Percentiles rank a stretch among this genome's conserved stretches.
These are phyloP conservation scores for Amblyornis subalaris DNA, from an alignment of 2,113 vertebrate genomes.

Conservation along the genomic window DNA sequence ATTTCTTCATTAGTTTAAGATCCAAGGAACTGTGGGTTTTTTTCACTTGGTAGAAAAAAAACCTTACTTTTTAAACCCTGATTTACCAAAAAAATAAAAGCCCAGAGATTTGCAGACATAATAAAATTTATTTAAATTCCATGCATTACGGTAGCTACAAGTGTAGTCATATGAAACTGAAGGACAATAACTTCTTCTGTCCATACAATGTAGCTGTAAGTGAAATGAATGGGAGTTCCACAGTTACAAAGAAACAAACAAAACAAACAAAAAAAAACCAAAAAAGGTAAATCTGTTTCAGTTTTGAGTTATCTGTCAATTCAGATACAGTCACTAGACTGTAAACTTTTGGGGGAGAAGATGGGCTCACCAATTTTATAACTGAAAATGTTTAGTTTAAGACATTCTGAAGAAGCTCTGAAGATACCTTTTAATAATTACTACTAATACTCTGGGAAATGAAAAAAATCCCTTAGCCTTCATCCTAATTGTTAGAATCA, in stretches of 20 bases:
- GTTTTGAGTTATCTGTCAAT: conserved; percentile 46
- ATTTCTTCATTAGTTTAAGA: conserved; percentile 25
- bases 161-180: conserved; percentile 67
- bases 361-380: conserved; percentile 19
- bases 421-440: conserved; percentile 9
- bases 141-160: conserved; percentile 73
- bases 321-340: conserved; percentile 44
- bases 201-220: conserved; percentile 65
- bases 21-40: conserved; percentile 40
- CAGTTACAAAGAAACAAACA: conserved; percentile 66
- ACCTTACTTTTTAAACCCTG: conserved; percentile 6
- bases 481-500: conserved; percentile 21
- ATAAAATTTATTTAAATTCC: conserved; percentile 77
- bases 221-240: conserved; percentile 70
- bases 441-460: conserved; percentile 2
- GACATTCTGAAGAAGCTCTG: conserved; percentile 41
- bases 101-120: conserved; percentile 73
- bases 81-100: conserved; percentile 68
- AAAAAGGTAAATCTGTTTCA: conserved; percentile 26
- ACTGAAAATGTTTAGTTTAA: conserved; percentile 26
- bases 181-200: conserved; percentile 71
- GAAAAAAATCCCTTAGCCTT: not conserved
- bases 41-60: conserved; percentile 4
- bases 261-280: not conserved
- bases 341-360: conserved; percentile 49